Evolutionary conservation across 2,797 vertebrate species (phyloP), one percentile per base, ranked within the genome.

Genomic region (Lacerta bilineata): DNA sequence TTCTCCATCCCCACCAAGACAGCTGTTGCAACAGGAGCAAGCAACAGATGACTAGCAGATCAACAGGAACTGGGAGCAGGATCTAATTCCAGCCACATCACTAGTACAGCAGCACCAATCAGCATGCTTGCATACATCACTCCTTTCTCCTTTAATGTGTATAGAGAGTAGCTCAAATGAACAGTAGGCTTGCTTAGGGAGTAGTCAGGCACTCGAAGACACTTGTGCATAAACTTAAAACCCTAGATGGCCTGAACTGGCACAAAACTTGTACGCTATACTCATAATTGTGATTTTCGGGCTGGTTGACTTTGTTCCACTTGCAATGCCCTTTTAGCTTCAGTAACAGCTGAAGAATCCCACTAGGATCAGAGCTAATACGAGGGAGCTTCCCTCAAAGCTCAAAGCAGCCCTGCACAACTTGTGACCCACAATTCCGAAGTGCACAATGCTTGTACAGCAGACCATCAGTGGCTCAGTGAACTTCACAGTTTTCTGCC

Each of bases 381-480:
- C 3, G 23, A 80, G 17, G n/a, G 18, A n/a, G 3, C n/a, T 76
- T 71, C 25, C 25, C 5, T 78, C 17, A 13, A 46, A 39, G 15
- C 55, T 23, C 68, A 68, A 88, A 88, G 17, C 33, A 77, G 80
- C 8, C 46, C n/a, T 69, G 25, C 25, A 59, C 43, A 83, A 83
- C 39, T 46, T 86, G n/a, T 41, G 50, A 85, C 0, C 36, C 71
- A 85, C 7, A 10, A 36, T 82, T 61, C 78, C 61, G 33, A 43
- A 41, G 69, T 18, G 7, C 72, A 41, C 23, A 11, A 17, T 6
- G 33, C 5, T 74, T 74, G 2, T 39, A 46, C 46, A 33, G 79
- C 20, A 81, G 20, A 17, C 36, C 39, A 18, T 46, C 4, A 66
- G 59, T 4, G 18, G 29, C n/a, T 87, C 29, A 75, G 46, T 76